Evolutionary conservation across 1,140 invertebrate species (phyloP), one percentile per base, ranked within the genome.

Genomic region (Coptotermes formosanus): DNA sequence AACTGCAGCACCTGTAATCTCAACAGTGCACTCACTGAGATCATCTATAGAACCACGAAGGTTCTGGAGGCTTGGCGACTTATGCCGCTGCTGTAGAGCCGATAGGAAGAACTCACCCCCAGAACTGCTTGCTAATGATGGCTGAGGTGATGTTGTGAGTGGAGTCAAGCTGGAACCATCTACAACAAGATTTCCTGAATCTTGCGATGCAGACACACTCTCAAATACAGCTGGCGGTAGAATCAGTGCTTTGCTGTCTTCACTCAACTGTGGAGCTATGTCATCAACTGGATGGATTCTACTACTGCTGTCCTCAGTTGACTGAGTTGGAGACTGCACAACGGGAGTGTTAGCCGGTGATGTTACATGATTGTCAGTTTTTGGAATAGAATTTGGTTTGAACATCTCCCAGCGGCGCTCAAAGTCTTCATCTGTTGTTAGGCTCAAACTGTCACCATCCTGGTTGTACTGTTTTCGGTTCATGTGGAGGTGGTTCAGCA

Each of bases 361-460:
- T 16, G 32, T 84, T 38, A 86, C 23, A 88, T 92, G 91, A 87
- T 92, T 93, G 88, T 94, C 93, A 59, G 92, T 90, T 86, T 93
- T 93, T 12, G 93, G 91, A 82, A 93, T 92, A 82, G 91, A 91
- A 89, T 95, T 95, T 38, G 93, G 94, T 89, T 93, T 94, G 48
- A 94, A 91, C 69, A 89, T 92, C 86, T 94, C 93, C 94, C 94
- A 95, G 81, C 94, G 92, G 48, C 92, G 91, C 87, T 96, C 94
- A 89, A 96, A 96, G 89, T 95, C 94, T 81, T 92, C 91, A 75
- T 91, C 69, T 87, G 85, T 83, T 86, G 55, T 38, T n/a, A 83
- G 82, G 44, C 82, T 86, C 16, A 43, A 83, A 38, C 38, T 69
- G 21, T 84, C 82, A 12, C 81, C 82, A 84, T 86, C 82, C n/a